A percentile compares a stretch with the other conserved stretches of the same genome.
Conservation (phyloP, 2,797 vertebrate genomes). For the Pseudochaenichthys georgianus region DNA sequence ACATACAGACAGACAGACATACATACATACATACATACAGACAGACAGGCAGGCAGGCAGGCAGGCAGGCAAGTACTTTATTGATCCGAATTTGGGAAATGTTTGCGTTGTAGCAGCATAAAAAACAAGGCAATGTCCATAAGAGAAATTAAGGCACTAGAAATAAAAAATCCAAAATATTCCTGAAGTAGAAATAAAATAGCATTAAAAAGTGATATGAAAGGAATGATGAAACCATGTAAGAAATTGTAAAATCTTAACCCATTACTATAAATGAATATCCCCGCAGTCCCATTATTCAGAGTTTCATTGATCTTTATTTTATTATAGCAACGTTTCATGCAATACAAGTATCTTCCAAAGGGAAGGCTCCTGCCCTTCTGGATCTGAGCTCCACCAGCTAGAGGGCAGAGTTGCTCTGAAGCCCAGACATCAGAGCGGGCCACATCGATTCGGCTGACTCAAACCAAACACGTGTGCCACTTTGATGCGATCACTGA, state of each 20-base stretch:
- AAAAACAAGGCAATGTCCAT: no score
- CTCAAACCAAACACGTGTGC: constrained; percentile 54
- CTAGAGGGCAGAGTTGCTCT: constrained; percentile 54
- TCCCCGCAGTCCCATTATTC: background rate
- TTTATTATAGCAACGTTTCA: constrained; percentile 5
- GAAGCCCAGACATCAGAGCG: constrained; percentile 34
- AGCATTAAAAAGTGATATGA: background rate
- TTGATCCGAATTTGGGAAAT: no score
- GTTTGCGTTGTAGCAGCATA: no score
- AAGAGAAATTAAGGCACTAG: background rate
- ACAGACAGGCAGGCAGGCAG: no score
- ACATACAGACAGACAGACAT: no score
- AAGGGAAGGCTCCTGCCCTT: constrained; percentile 20
- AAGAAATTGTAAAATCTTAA: background rate
- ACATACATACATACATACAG: no score
- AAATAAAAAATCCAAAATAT: background rate
- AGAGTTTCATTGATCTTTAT: constrained; percentile 12
- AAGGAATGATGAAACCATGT: background rate
- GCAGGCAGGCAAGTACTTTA: no score
- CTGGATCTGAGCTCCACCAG: constrained; percentile 29
- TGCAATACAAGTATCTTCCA: constrained; percentile 9
- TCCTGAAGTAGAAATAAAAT: background rate
- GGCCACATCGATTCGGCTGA: constrained; percentile 44
- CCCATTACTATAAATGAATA: background rate
- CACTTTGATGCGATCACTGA: constrained; percentile 44